Evolutionary conservation across 2,888 invertebrate genomes (phyloP), one percentile per base, ranked within the genome.

Genomic region (Mechanitis messenoides): DNA sequence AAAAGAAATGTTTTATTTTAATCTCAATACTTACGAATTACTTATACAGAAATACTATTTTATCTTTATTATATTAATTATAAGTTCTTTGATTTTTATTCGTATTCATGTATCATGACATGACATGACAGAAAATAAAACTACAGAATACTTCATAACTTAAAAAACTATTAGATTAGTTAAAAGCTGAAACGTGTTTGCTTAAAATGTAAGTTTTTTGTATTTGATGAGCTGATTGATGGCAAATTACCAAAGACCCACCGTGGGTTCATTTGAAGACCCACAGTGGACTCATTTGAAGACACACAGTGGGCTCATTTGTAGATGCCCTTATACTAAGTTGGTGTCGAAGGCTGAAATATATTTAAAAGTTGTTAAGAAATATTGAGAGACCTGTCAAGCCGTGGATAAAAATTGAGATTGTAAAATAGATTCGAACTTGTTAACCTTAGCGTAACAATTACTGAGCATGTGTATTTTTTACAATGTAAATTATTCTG

Each of bases 401-500:
- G 59, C 57, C 53, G 57, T 59, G 60, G 47, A 62, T 63, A 58
- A 68, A 69, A 67, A 71, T 68, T 58, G 72, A 75, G 74, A 78
- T 67, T 82, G 81, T 86, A 81, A 83, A 76, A 82, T 85, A 83
- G 79, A 81, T 80, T 79, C 80, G 81, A 81, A 78, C 78, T 63
- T 85, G 84, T 85, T 85, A 84, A 87, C 81, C 80, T 79, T 89
- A 87, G 84, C 67, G 74, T 86, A 79, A 79, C 68, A 69, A 75
- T 73, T 80, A 82, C 79, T 76, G 83, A 85, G 81, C 87, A 81
- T 79, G 85, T 86, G 90, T 90, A 90, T 90, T 91, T 90, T 91
- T 90, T 91, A 91, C 90, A 87, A 85, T 89, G 88, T 90, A 90
- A 90, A 88, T 87, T 88, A 88, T 87, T 89, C 87, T 88, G 85